Evolutionary conservation across 2,888 invertebrate species (phyloP).

Genomic region (Epirrhoe alternata): DNA sequence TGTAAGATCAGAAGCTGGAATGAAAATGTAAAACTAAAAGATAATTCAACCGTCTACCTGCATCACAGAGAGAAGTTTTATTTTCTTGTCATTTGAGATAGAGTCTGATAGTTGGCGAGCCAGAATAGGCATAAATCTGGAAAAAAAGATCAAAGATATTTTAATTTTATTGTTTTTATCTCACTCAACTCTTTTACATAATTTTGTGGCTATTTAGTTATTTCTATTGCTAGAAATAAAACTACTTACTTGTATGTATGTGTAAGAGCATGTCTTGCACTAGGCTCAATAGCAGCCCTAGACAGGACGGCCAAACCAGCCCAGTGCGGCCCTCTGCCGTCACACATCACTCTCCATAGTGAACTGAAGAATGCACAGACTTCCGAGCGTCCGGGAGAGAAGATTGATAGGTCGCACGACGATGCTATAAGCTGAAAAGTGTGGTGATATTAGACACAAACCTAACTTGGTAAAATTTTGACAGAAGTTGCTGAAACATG

Average conservation of each 20-base stretch:
- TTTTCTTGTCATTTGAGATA: conserved; percentile 87
- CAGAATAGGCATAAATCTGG: conserved; percentile 87
- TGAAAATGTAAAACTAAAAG: background rate
- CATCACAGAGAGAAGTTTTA: conserved; percentile 86
- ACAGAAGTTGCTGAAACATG: background rate
- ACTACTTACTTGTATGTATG: conserved; percentile 86
- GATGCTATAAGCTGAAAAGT: conserved; percentile 86
- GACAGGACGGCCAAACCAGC: conserved; percentile 87
- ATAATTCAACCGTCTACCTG: conserved; percentile 75
- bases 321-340: conserved; percentile 86
- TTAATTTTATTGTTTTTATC: too few species aligned
- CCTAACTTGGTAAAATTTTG: background rate
- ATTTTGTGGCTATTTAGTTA: background rate
- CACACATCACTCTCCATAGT: conserved; percentile 87
- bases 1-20: too few species aligned
- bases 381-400: conserved; percentile 87
- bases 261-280: conserved; percentile 86
- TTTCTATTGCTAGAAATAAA: background rate
- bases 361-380: conserved; percentile 88
- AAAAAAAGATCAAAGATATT: conserved; percentile 40
- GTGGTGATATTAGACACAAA: background rate
- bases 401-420: conserved; percentile 87
- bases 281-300: conserved; percentile 86
- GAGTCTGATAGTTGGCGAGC: conserved; percentile 86
- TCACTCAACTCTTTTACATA: background rate